Evolutionary conservation across 2,797 vertebrate genomes (phyloP).

Genomic region (Sphaeramia orbicularis): DNA sequence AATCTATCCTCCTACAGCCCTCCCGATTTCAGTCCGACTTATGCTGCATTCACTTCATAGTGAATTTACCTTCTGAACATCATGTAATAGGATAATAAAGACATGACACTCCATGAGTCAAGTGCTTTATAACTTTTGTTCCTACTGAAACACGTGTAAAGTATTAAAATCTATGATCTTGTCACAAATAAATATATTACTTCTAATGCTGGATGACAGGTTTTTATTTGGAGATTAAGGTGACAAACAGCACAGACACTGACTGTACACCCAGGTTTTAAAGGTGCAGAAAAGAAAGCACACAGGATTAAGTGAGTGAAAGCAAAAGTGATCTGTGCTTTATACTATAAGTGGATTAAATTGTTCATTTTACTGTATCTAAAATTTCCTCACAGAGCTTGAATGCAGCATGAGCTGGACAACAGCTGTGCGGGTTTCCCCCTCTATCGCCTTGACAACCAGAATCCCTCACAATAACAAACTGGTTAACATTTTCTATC

Average conservation of each 20-base stretch:
- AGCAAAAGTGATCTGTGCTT: neutral
- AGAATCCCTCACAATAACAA: constrained; percentile 78
- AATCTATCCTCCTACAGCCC: constrained; percentile 32
- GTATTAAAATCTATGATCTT: neutral
- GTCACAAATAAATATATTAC: neutral
- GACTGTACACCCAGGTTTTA: neutral
- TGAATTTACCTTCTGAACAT: constrained; percentile 1
- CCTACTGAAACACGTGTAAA: neutral
- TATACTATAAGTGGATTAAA: neutral
- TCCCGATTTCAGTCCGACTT: constrained; percentile 11
- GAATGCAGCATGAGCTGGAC: constrained; percentile 63
- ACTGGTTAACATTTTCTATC: constrained; percentile 53
- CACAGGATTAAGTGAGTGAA: neutral
- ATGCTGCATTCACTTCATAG: constrained; percentile 21
- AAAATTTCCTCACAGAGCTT: constrained; percentile 41
- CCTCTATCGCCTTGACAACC: constrained; percentile 77
- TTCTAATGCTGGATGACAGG: neutral
- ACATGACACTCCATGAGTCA: neutral
- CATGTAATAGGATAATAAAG: neutral
- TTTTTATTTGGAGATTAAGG: neutral
- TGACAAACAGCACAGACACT: neutral
- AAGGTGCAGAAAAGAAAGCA: constrained; percentile 5
- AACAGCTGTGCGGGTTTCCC: constrained; percentile 87
- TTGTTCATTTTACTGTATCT: constrained; percentile 1
- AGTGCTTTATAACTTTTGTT: neutral